Evolutionary conservation across 2,888 invertebrate genomes (phyloP).

Genomic region (Stictocephala bisonia): DNA sequence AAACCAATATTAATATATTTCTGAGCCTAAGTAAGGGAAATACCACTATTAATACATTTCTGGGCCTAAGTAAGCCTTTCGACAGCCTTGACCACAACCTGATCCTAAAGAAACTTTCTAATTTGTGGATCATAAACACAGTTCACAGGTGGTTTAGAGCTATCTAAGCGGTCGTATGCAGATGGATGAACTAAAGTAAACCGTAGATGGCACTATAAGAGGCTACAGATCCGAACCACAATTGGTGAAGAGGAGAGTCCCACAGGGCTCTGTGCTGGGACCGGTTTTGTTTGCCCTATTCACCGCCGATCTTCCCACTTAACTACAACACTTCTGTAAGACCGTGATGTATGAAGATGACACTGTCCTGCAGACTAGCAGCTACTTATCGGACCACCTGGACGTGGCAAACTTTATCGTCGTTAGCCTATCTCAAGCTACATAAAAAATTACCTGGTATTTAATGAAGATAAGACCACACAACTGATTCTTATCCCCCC

Average conservation of each 20-base stretch:
- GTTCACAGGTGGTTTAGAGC: not conserved
- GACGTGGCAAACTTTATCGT: not conserved
- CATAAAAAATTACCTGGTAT: not conserved
- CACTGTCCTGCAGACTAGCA: constrained; percentile 1
- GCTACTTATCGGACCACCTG: not conserved
- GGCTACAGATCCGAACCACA: not conserved
- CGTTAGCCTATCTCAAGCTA: not conserved
- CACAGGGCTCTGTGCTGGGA: not conserved
- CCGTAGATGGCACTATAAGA: not conserved
- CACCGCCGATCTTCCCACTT: not conserved
- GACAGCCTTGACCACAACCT: not conserved
- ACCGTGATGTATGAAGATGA: not conserved
- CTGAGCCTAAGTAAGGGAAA: too few species aligned
- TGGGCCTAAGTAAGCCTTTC: not conserved
- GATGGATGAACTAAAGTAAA: not conserved
- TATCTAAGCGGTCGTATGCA: not conserved
- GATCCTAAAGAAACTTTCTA: not conserved
- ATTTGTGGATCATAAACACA: not conserved
- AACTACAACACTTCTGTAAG: not conserved
- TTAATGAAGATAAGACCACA: not conserved
- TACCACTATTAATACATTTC: not conserved
- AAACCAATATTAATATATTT: too few species aligned
- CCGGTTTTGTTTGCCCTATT: not conserved
- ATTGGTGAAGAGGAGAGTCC: not conserved
- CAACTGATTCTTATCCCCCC: not conserved